Evolutionary conservation across 2,888 invertebrate genomes (phyloP), one percentile per base, ranked within the genome.

Genomic region (Omphaloscelis lunosa): DNA sequence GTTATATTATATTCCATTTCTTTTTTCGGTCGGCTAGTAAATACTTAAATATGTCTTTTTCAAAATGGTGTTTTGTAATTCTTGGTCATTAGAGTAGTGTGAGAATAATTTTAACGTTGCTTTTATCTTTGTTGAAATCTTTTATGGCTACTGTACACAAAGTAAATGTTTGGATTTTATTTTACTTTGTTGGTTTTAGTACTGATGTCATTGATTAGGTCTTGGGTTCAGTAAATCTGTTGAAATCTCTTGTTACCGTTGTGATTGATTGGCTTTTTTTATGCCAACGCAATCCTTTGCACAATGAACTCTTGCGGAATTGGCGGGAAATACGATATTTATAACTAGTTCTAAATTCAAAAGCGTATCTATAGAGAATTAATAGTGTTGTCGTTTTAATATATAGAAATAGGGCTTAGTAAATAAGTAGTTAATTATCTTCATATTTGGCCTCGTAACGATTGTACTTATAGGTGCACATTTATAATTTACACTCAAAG

Each of bases 401-500:
- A 51, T 27, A 27, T 62, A 41, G 4, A 74, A 67, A 53, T n/a
- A 62, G n/a, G 15, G 20, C 51, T 82, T 65, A 41, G 56, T 61
- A 41, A 68, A 27, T 34, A 27, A 27, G 29, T 20, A 82, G 34
- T 48, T 59, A 63, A 34, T 79, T 56, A 77, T 69, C n/a, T 61
- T 70, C 41, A 61, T 68, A 74, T 67, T 74, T 82, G 59, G 34
- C 86, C 82, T 86, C 72, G 86, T 84, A 80, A 86, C 73, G 79
- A 59, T 81, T 74, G 48, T 56, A 77, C 39, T 71, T 70, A 63
- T 48, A 75, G 59, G 61, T 68, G 58, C 29, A 79, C 65, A 66
- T 67, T 77, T 20, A 71, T 71, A 82, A 87, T 79, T 75, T 77
- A 85, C 63, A 72, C 65, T 27, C 51, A 65, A 72, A 82, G 88